phyloP scores from a whole-genome alignment of 2,888 invertebrate species.

The Nymphalis urticae region DNA sequence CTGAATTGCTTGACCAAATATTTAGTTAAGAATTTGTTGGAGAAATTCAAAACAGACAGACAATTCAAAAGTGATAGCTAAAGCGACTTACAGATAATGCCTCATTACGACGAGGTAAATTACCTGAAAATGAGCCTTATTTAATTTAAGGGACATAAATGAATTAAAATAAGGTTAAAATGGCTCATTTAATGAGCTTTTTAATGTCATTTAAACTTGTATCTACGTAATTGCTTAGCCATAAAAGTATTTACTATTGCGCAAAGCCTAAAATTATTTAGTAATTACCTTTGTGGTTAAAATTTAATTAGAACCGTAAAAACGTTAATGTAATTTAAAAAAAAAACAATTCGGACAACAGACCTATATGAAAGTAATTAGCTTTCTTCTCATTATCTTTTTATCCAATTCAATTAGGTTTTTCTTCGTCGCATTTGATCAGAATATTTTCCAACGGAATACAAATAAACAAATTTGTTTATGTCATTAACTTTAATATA shows the following conservation, averaged over 20 bases:
- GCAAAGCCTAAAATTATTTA: constrained; percentile 19
- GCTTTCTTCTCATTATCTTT: constrained; percentile 1
- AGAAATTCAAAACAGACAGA: too few species aligned
- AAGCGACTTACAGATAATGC: too few species aligned
- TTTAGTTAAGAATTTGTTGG: too few species aligned
- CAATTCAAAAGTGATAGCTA: too few species aligned
- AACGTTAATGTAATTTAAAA: constrained; percentile 9
- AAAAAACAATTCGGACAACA: not conserved
- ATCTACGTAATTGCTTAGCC: constrained; percentile 17
- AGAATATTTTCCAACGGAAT: not conserved
- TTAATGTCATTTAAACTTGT: constrained; percentile 25
- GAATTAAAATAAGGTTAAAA: constrained; percentile 18
- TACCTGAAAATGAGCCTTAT: not conserved
- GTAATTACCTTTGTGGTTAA: constrained; percentile 22
- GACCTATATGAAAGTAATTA: not conserved
- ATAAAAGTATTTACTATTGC: constrained; percentile 24
- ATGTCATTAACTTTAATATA: not conserved
- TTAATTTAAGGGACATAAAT: not conserved
- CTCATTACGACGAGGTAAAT: not conserved
- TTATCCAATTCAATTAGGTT: not conserved
- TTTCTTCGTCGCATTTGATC: not conserved
- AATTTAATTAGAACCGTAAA: constrained; percentile 22
- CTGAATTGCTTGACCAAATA: not conserved
- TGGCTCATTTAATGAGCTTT: constrained; percentile 22
- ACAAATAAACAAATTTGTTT: too few species aligned